Conservation (phyloP, 2,797 vertebrate species). For the Syncerus caffer region DNA sequence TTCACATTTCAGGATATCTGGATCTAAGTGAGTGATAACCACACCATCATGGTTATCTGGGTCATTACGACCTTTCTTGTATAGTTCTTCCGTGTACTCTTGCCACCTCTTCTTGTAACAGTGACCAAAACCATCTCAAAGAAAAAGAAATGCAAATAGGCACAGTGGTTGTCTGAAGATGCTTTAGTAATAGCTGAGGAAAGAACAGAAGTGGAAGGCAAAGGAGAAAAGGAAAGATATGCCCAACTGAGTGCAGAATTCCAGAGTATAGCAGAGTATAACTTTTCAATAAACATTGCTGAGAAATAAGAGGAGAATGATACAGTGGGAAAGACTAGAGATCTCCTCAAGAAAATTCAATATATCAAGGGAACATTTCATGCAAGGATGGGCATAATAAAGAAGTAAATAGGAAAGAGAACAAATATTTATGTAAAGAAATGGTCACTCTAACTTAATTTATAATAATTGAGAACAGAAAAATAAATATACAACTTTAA, state of each 20-base stretch:
- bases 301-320: not conserved
- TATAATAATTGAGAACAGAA: slow-evolving; percentile 23
- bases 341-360: not conserved
- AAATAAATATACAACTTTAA: slow-evolving; percentile 11
- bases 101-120: not conserved
- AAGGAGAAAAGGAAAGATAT: not conserved
- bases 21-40: not conserved
- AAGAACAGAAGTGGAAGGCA: not conserved
- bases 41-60: not conserved
- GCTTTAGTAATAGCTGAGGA: not conserved
- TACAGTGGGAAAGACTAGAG: not conserved
- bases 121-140: not conserved
- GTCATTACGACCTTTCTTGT: not conserved
- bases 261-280: not conserved
- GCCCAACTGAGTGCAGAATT: not conserved
- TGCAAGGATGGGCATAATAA: not conserved
- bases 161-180: not conserved
- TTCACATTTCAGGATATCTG: not conserved
- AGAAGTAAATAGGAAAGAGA: slow-evolving; percentile 37
- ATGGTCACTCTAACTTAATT: not conserved
- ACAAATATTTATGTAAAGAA: slow-evolving; percentile 29
- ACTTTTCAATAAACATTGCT: not conserved
- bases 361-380: not conserved
- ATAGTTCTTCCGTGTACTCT: not conserved
- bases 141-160: not conserved